These are phyloP conservation scores for Volucella inanis DNA, from an alignment of 2,888 invertebrate species.

Conservation along the genomic window DNA sequence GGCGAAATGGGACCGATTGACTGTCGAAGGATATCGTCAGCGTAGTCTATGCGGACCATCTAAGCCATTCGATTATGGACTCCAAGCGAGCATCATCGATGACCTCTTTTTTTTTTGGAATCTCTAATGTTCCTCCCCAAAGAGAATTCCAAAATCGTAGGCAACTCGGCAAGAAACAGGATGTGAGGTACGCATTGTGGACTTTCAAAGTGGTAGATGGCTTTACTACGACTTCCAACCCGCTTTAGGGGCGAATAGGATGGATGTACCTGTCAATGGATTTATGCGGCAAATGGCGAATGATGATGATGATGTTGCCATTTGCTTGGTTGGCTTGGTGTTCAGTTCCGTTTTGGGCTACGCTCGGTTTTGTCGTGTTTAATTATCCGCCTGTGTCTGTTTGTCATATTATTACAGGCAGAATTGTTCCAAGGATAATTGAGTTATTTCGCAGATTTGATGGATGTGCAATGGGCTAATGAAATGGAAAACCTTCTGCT, in stretches of 20 bases:
- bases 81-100: constrained; percentile 7
- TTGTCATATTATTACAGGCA: constrained; percentile 20
- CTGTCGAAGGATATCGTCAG: constrained; percentile 44
- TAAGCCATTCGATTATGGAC: constrained; percentile 32
- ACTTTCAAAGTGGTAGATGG: constrained; percentile 25
- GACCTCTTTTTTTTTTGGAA: neutral
- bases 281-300: constrained; percentile 42
- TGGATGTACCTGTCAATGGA: constrained; percentile 56
- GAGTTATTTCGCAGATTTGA: constrained; percentile 56
- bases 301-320: constrained; percentile 16
- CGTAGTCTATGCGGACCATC: constrained; percentile 8
- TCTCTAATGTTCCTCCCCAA: neutral
- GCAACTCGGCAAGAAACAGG: constrained; percentile 8
- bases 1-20: constrained; percentile 42
- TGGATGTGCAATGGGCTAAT: constrained; percentile 19
- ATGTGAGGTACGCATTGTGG: constrained; percentile 52
- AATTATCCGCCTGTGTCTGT: constrained; percentile 37
- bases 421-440: constrained; percentile 49
- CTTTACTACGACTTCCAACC: neutral
- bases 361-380: neutral
- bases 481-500: constrained; percentile 15
- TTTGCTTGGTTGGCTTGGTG: neutral
- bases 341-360: neutral
- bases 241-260: neutral
- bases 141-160: constrained; percentile 38